Base-by-base conservation (phyloP, 1,140 invertebrate species). In the Saccostrea cuccullata region DNA sequence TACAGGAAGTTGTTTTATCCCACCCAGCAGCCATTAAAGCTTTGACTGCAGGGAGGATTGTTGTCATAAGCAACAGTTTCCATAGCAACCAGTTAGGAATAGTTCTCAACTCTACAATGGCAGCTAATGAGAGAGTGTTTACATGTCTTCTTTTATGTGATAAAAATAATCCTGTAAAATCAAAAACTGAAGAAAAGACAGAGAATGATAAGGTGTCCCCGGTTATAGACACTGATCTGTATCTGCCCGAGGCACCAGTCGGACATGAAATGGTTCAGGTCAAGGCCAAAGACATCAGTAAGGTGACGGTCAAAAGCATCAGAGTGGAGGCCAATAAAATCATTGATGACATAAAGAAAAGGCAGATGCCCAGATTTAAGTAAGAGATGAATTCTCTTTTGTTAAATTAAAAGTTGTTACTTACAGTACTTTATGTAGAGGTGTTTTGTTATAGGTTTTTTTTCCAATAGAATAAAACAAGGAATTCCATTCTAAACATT, bases 331-430 rank as follows among this genome's bases (percentile, higher is more conserved):
- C 95, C 30, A 96, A 96, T 90, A 95, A 96, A 11, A 96, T 98
- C 26, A 95, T 97, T 12, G 95, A 96, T 70, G 97, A 98, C 93
- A 97, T 97, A 95, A 97, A 97, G 30, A 97, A 97, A 91, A 94
- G 97, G 87, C 96, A 98, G 94, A 96, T 97, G 89, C 96, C 96
- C 15, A 95, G 97, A 93, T 98, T 97, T 91, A 96, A 94, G 96
- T 96, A n/a, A n/a, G n/a, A n/a, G n/a, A n/a, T n/a, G n/a, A n/a
- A n/a, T n/a, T n/a, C n/a, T n/a, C n/a, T n/a, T n/a, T n/a, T n/a
- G n/a, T n/a, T n/a, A n/a, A n/a, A n/a, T n/a, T n/a, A n/a, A n/a
- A n/a, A n/a, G n/a, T n/a, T n/a, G n/a, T n/a, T n/a, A n/a, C n/a
- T n/a, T n/a, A n/a, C n/a, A n/a, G n/a, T n/a, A n/a, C n/a, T n/a